Conservation (phyloP, 2,888 invertebrate genomes). For the Pheosia gnoma region DNA sequence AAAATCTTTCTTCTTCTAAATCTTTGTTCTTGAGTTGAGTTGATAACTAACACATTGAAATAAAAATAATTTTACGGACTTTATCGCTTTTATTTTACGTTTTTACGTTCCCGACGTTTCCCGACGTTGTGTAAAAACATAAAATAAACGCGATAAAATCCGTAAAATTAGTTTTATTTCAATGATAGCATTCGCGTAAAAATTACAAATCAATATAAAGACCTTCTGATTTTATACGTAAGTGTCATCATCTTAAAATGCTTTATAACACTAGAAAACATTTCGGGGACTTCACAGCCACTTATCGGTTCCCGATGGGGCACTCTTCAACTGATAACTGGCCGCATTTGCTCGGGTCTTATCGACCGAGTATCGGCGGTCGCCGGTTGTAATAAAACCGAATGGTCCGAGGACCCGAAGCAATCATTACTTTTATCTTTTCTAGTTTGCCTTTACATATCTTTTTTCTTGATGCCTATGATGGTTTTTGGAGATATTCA, state of each 20-base stretch:
- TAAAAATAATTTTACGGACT: no score
- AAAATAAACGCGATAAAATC: no score
- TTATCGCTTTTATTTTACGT: no score
- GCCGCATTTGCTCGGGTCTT: constrained; percentile 41
- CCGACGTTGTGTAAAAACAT: no score
- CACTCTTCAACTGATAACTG: constrained; percentile 39
- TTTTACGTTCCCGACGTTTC: no score
- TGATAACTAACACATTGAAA: no score
- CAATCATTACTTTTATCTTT: constrained; percentile 64
- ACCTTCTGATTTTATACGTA: no score
- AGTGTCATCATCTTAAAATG: not conserved
- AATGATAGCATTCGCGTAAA: no score
- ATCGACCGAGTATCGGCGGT: constrained; percentile 46
- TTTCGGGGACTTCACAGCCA: constrained; percentile 27
- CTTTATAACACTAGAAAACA: constrained; percentile 12
- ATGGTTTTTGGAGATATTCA: constrained; percentile 7
- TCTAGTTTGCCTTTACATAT: constrained; percentile 29
- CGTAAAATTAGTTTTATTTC: no score
- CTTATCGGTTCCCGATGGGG: constrained; percentile 33
- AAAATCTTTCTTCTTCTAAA: no score
- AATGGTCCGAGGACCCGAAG: constrained; percentile 45
- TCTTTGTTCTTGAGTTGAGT: no score
- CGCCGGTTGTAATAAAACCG: constrained; percentile 61
- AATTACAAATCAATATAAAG: not conserved
- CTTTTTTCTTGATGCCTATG: constrained; percentile 16